Base-by-base conservation (phyloP, 2,113 vertebrate genomes). In the Dromaius novaehollandiae region DNA sequence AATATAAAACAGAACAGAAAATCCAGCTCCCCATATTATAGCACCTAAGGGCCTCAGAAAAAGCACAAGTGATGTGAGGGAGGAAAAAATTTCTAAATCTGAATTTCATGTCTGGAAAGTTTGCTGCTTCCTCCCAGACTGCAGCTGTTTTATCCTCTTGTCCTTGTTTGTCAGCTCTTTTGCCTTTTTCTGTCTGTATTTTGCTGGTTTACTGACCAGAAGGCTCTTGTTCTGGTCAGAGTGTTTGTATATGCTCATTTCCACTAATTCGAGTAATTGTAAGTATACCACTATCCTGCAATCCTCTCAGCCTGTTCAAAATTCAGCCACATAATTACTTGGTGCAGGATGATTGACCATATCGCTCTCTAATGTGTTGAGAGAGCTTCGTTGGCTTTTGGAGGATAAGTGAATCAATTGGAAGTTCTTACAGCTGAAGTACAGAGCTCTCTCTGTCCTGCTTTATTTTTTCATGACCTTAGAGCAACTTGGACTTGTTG, bases 171-270 rank as follows among this genome's bases (percentile, higher is more conserved):
- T 71, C n/a, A 56, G 11, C 4, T 34, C n/a, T 82, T 68, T 77
- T 78, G 40, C n/a, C 6, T 70, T 68, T 82, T 87, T 61, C 53
- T 42, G 46, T 75, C 82, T 81, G 18, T 78, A 15, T 5, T 86
- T 92, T 91, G 51, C 68, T 91, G 48, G 48, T 84, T 90, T 63
- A 50, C 65, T 95, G 88, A 85, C 81, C 70, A 95, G 94, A 90
- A 89, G 66, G 17, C 32, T 81, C 28, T 85, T 1, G 1, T 82
- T 95, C 89, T 84, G 13, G 4, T 81, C 65, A 55, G 46, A 60
- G 40, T 89, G 91, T 90, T 92, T 90, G 71, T 64, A 61, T n/a
- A 65, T 53, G 70, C 18, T 92, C 70, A 38, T 91, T 84, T 78
- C 74, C 20, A 53, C 70, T 96, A 75, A 68, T 82, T 32, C 69